Conservation (phyloP, 2,113 vertebrate species). For the Hippocampus barbouri region DNA sequence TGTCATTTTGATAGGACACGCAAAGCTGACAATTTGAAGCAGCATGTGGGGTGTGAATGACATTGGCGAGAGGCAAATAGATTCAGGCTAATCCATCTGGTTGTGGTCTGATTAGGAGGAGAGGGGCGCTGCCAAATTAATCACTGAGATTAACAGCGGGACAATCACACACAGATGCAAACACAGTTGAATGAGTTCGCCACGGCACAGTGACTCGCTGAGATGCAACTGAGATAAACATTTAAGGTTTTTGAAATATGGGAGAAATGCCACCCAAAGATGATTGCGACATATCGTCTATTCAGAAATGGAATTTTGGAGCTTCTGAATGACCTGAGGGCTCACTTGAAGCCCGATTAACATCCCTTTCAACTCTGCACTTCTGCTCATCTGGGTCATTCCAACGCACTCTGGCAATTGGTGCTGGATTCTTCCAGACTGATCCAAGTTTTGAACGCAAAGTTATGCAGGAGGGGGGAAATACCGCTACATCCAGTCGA, state of each 20-base stretch:
- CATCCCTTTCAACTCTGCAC: too few species aligned
- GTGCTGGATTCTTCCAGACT: too few species aligned
- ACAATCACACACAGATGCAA: not conserved
- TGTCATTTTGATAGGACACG: not conserved
- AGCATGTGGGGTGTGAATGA: slow-evolving; percentile 35
- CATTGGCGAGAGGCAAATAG: slow-evolving; percentile 23
- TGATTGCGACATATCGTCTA: too few species aligned
- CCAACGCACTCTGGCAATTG: not conserved
- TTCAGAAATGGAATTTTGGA: too few species aligned
- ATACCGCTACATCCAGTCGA: too few species aligned
- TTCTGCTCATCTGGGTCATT: too few species aligned
- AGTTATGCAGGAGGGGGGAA: too few species aligned
- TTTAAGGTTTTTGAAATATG: not conserved
- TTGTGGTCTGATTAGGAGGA: slow-evolving; percentile 50
- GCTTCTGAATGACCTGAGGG: too few species aligned
- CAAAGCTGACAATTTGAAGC: not conserved
- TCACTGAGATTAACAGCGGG: slow-evolving; percentile 42
- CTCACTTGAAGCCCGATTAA: too few species aligned
- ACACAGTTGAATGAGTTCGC: not conserved
- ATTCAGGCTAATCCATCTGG: slow-evolving; percentile 53
- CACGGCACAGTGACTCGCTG: slow-evolving; percentile 35
- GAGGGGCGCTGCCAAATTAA: slow-evolving; percentile 39
- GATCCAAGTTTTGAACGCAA: too few species aligned
- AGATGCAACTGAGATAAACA: not conserved
- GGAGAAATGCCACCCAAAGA: not conserved